These are phyloP conservation scores for Penelope pileata DNA, from an alignment of 2,113 vertebrate species.

Conservation along the genomic window DNA sequence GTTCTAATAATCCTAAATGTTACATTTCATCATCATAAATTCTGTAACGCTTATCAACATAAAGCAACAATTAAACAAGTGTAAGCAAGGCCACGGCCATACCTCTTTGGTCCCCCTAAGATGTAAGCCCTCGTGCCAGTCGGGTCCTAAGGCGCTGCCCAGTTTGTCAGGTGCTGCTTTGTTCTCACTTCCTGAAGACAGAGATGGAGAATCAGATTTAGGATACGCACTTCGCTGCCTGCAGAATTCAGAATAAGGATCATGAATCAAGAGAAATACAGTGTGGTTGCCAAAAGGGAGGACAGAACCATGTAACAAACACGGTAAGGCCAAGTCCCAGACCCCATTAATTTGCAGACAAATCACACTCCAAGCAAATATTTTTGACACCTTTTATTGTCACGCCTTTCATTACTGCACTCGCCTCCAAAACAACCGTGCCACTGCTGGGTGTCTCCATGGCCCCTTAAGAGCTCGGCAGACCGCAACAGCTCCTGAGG, in stretches of 20 bases:
- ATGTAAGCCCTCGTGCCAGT: conserved; percentile 90
- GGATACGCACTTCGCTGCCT: accelerated
- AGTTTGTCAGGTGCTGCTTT: conserved; percentile 46
- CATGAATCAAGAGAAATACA: background rate
- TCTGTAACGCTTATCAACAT: background rate
- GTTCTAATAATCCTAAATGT: background rate
- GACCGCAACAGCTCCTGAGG: background rate
- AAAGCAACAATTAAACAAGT: background rate
- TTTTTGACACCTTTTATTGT: background rate
- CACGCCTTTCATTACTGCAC: background rate
- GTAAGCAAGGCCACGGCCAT: background rate
- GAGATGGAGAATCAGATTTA: background rate
- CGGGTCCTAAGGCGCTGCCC: conserved; percentile 93
- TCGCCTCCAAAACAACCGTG: background rate
- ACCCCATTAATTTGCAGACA: background rate
- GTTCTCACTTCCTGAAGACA: conserved; percentile 64
- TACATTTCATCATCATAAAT: background rate
- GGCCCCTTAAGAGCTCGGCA: background rate
- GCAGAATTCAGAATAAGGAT: background rate
- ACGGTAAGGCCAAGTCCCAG: background rate
- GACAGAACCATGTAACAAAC: background rate
- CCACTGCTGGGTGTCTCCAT: background rate
- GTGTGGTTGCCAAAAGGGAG: background rate
- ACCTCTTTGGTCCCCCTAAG: conserved; percentile 89
- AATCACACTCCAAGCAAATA: background rate